Evolutionary conservation across 2,797 vertebrate genomes (phyloP), one percentile per base, ranked within the genome.

Genomic region (Spatula clypeata): DNA sequence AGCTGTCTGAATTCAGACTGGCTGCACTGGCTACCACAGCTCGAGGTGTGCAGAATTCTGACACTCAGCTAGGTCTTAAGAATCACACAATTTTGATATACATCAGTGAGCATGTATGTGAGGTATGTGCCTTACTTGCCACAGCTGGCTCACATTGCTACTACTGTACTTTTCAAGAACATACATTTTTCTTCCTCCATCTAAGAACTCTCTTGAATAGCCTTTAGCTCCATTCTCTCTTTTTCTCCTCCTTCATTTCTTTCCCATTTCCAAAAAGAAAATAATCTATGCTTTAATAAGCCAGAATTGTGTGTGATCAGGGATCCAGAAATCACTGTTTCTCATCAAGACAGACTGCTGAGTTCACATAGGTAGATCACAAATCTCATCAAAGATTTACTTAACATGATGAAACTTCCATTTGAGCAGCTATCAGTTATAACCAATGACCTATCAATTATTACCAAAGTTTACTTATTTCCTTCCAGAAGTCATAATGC

Each of bases 141-240:
- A 29, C 47, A 24, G 5, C 47, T 67, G 42, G 15, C 34, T 74
- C 0, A 0, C 19, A 14, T 27, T 10, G 9, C 32, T 79, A 40
- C 8, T 17, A 61, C 44, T 74, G 21, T 26, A 60, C 24, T 66
- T 3, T 74, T 73, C 16, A 53, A 32, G 65, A 73, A 29, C 15
- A 18, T 6, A 4, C 3, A 4, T 16, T 32, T 73, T 53, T 70
- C 14, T 57, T 6, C n/a, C 20, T 54, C 64, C 47, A 49, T 26
- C 47, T 65, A 18, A 84, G 65, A 80, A 74, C 26, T 6, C 24
- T 10, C 12, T 80, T 70, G 45, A 53, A 38, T 0, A 1, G 20
- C 4, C 11, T 80, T 38, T 0, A 1, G 20, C 76, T 47, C 11
- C 3, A 0, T 67, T 70, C 24, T 64, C 8, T 21, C 4, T 47